Percentiles rank a stretch among this genome's conserved stretches.
Conservation (phyloP, 2,113 vertebrate genomes). For the Trinectes maculatus region DNA sequence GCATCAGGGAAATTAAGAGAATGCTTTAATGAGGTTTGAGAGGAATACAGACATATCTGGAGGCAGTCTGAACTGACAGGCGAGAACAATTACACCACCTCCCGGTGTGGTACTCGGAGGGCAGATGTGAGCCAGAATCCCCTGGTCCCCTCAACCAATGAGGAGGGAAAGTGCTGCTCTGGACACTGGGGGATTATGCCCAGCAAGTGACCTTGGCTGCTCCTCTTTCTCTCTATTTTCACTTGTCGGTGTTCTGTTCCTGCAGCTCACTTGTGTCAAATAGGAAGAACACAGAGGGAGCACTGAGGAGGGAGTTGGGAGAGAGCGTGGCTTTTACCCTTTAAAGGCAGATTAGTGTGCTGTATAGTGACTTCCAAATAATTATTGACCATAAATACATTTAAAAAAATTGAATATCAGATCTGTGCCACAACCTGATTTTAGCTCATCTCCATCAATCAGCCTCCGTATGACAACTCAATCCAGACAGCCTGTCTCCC, state of each 20-base stretch:
- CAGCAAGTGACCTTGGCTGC: conserved; percentile 25
- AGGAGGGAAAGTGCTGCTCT: conserved; percentile 48
- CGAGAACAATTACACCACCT: conserved; percentile 57
- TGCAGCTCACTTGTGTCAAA: background rate
- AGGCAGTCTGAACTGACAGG: conserved; percentile 64
- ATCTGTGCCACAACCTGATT: conserved; percentile 45
- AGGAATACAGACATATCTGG: conserved; percentile 62
- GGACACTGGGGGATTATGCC: conserved; percentile 17
- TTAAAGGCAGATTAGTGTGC: no score
- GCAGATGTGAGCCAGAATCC: conserved; percentile 40
- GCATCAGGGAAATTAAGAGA: conserved; percentile 65
- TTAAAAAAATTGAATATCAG: conserved; percentile 39
- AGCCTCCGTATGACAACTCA: conserved; percentile 34
- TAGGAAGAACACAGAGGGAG: background rate
- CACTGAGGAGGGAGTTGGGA: background rate
- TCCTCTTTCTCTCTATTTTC: conserved; percentile 1
- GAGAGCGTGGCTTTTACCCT: background rate
- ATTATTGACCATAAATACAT: conserved; percentile 17
- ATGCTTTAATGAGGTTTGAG: conserved; percentile 73
- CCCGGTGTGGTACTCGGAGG: conserved; percentile 21
- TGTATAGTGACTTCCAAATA: no score
- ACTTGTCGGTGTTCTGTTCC: background rate
- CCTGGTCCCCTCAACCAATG: conserved; percentile 38
- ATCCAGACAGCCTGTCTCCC: conserved; percentile 25
- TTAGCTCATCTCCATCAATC: conserved; percentile 48